Evolutionary conservation across 2,888 invertebrate genomes (phyloP).

Genomic region (Mycogona germanica): DNA sequence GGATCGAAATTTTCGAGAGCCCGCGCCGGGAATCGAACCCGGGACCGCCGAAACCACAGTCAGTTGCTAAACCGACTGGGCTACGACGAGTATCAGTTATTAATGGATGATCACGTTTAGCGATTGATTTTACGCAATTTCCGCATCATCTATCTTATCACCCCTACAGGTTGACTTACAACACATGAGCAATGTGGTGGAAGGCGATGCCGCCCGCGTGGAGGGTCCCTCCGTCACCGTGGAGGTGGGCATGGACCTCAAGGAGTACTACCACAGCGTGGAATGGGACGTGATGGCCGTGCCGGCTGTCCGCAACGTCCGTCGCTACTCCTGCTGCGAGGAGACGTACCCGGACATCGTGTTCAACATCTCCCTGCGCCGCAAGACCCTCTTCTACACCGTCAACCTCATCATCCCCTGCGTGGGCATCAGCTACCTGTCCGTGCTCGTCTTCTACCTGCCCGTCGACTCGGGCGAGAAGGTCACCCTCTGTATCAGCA

Average conservation of each 20-base stretch:
- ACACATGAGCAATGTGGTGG: conserved; percentile 73
- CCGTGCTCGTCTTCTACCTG: conserved; percentile 92
- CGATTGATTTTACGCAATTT: background rate
- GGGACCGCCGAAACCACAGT: too few species aligned
- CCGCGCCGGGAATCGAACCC: too few species aligned
- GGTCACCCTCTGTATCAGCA: conserved; percentile 90
- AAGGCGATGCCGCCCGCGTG: conserved; percentile 30
- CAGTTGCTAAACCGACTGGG: too few species aligned
- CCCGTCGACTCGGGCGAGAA: conserved; percentile 98
- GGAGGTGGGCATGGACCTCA: conserved; percentile 84
- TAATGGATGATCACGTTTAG: background rate
- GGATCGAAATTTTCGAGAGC: too few species aligned
- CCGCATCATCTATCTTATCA: background rate
- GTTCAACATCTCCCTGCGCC: conserved; percentile 86
- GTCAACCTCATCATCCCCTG: conserved; percentile 96
- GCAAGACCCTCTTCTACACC: conserved; percentile 95
- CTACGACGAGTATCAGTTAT: too few species aligned
- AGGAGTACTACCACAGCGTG: conserved; percentile 90
- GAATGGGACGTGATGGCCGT: conserved; percentile 96
- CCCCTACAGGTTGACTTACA: conserved; percentile 65
- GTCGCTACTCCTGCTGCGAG: conserved; percentile 92
- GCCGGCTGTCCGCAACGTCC: conserved; percentile 77
- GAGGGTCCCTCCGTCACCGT: conserved; percentile 12
- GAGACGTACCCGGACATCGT: conserved; percentile 96
- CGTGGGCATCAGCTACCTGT: conserved; percentile 91